Conservation (phyloP, 2,888 invertebrate species). For the Ichneumoninae sp. region DNA sequence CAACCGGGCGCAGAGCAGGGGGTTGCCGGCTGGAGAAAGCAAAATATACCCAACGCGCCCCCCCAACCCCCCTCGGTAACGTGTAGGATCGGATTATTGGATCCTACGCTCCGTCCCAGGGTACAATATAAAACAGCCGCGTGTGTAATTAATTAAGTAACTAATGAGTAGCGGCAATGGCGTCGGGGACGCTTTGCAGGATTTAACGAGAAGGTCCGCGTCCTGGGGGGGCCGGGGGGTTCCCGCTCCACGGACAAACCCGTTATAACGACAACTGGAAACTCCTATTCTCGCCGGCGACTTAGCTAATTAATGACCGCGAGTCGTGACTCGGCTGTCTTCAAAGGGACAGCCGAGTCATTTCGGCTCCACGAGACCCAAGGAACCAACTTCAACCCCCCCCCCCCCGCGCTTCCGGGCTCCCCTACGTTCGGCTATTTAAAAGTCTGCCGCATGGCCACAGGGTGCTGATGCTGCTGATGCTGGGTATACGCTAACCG, state of each 20-base stretch:
- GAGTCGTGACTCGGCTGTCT: constrained; percentile 48
- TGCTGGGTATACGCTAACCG: constrained; percentile 32
- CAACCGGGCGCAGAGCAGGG: constrained; percentile 62
- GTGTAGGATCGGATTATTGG: constrained; percentile 80
- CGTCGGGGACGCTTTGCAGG: constrained; percentile 51
- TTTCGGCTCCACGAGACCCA: constrained; percentile 20
- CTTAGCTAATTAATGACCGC: constrained; percentile 44
- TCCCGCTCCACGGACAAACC: constrained; percentile 14
- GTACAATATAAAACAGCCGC: constrained; percentile 78
- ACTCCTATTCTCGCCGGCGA: constrained; percentile 37
- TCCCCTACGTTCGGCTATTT: constrained; percentile 30
- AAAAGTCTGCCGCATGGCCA: constrained; percentile 41
- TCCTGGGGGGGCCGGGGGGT: background rate
- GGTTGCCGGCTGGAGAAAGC: background rate
- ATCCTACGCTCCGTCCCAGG: constrained; percentile 70
- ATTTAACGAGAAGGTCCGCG: constrained; percentile 68
- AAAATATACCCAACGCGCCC: background rate
- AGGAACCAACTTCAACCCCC: constrained; percentile 10
- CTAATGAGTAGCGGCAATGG: constrained; percentile 73
- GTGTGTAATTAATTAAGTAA: constrained; percentile 81
- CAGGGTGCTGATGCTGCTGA: constrained; percentile 41
- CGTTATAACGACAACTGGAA: constrained; percentile 46
- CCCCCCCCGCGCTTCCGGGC: background rate
- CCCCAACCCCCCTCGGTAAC: constrained; percentile 66
- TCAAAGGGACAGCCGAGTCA: constrained; percentile 46